Evolutionary conservation across 2,888 invertebrate species (phyloP), one percentile per base, ranked within the genome.

Genomic region (Rhagonycha lutea): DNA sequence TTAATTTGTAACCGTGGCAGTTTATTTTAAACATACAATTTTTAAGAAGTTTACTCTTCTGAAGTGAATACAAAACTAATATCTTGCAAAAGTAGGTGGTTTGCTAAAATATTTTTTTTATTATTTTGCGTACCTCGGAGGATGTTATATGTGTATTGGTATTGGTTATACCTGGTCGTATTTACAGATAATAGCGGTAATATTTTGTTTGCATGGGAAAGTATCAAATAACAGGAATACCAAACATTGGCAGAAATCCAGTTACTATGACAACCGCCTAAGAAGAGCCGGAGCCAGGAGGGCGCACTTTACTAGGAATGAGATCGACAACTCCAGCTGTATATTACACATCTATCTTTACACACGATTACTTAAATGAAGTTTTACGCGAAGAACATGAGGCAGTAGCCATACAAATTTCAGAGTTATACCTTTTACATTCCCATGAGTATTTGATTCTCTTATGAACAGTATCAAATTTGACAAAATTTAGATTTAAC

Each of bases 201-300:
- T 65, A 65, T 65, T 24, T 65, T 65, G 26, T 26, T 65, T 65
- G 63, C 63, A 65, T 65, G 63, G 24, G 63, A 65, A 23, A 65
- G 63, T 65, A 65, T 65, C 63, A 65, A 65, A 23, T 65, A 72
- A 72, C 18, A 28, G 65, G 65, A 71, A 60, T 74, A 71, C 32
- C 74, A 70, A 74, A 74, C 70, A 74, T 67, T 69, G 74, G 71
- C 74, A 71, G 74, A 74, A 70, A 74, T 74, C 73, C 70, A 69
- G 76, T 76, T 69, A 69, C 70, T 68, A 76, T 76, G 76, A 69
- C 69, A 73, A 76, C 76, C 76, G 76, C 65, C 73, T 28, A 76
- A 76, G 75, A 76, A 76, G 65, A 60, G 76, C 73, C 70, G 76
- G 76, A 76, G 76, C 76, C 76, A 70, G 32, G 70, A 76, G 76